A percentile compares a stretch with the other conserved stretches of the same genome.
Evolutionary conservation across 1,140 invertebrate genomes (phyloP).

Genomic region (Trissolcus basalis): DNA sequence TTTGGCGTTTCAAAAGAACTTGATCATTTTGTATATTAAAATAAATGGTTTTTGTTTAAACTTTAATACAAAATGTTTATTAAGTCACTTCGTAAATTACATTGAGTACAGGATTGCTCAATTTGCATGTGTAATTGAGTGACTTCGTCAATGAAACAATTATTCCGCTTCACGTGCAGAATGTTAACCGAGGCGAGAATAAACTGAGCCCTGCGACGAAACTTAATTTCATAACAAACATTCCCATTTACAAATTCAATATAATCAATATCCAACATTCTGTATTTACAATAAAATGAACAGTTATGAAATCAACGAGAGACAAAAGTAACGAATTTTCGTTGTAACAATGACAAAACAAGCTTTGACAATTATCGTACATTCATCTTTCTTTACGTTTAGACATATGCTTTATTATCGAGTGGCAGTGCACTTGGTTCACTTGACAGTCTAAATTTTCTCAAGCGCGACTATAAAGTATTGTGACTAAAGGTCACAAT

Average conservation of each 20-base stretch:
- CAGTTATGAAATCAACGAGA: too few species aligned
- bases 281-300: slow-evolving; percentile 22
- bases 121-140: slow-evolving; percentile 28
- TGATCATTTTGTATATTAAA: too few species aligned
- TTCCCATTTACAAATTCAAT: slow-evolving; percentile 5
- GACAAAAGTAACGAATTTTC: too few species aligned
- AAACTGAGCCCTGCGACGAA: slow-evolving; percentile 5
- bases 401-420: too few species aligned
- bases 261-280: slow-evolving; percentile 25
- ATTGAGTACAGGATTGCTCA: slow-evolving; percentile 32
- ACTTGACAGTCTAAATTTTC: too few species aligned
- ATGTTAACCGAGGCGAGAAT: slow-evolving; percentile 28
- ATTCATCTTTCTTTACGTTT: too few species aligned
- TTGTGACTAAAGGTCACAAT: too few species aligned
- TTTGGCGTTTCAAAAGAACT: too few species aligned
- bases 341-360: too few species aligned
- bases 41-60: slow-evolving; percentile 12
- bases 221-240: neutral
- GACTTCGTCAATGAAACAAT: slow-evolving; percentile 30
- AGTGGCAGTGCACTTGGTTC: too few species aligned
- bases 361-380: too few species aligned
- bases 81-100: slow-evolving; percentile 49
- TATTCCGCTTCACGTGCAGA: slow-evolving; percentile 20
- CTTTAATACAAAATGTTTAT: slow-evolving; percentile 57
- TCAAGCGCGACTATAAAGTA: too few species aligned